Conservation (phyloP, 2,888 invertebrate genomes). For the Dryobota labecula region DNA sequence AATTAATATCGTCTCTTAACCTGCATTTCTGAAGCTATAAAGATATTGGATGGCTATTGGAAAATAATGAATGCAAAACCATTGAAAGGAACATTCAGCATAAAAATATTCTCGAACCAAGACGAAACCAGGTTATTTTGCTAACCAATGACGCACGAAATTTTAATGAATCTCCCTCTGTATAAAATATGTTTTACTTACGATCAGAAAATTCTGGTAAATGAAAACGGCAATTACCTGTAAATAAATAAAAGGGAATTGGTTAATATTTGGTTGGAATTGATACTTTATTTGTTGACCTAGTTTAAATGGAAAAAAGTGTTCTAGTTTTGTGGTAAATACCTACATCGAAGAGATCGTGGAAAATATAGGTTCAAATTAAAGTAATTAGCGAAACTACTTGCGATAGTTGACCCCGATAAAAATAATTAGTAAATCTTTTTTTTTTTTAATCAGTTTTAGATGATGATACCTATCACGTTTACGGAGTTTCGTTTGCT, state of each 20-base stretch:
- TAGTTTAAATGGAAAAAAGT: too few relatives aligned
- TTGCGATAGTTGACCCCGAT: neutral
- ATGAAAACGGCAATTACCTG: conserved; percentile 48
- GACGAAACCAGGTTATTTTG: conserved; percentile 29
- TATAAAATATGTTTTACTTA: conserved; percentile 50
- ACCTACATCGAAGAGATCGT: neutral
- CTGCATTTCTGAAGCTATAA: conserved; percentile 41
- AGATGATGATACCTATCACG: neutral
- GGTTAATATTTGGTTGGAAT: conserved; percentile 1
- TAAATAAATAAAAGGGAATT: conserved; percentile 29
- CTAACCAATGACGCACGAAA: conserved; percentile 40
- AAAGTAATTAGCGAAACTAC: neutral
- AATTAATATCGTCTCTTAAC: conserved; percentile 36
- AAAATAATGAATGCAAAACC: conserved; percentile 54
- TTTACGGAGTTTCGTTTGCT: neutral
- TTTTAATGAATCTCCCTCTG: conserved; percentile 46
- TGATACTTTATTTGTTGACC: neutral
- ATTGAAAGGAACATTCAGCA: conserved; percentile 37
- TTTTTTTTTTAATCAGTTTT: neutral
- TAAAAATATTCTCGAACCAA: conserved; percentile 38
- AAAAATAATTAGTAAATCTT: neutral
- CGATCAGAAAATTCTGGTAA: conserved; percentile 9
- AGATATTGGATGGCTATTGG: conserved; percentile 21
- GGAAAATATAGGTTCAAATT: neutral
- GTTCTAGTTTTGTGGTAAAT: neutral